Conservation (phyloP, 2,797 vertebrate species). For the Cryptoprocta ferox region DNA sequence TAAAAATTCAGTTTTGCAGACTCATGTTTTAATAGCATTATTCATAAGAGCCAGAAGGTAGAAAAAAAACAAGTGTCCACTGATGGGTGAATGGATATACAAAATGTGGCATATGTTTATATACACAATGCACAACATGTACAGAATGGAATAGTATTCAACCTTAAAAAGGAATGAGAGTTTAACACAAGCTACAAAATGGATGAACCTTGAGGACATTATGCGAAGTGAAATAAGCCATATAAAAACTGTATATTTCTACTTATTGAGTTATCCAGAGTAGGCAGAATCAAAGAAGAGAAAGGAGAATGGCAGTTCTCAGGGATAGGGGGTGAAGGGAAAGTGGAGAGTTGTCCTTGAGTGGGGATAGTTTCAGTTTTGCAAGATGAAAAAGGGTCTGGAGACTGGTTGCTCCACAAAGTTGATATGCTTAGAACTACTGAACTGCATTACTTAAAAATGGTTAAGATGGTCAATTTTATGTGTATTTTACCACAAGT, state of each 20-base stretch:
- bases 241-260: not conserved
- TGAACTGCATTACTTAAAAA: not conserved
- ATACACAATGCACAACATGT: not conserved
- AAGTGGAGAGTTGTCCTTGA: not conserved
- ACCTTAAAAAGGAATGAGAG: not conserved
- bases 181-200: not conserved
- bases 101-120: not conserved
- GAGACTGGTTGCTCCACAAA: not conserved
- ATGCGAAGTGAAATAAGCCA: not conserved
- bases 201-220: not conserved
- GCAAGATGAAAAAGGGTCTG: not conserved
- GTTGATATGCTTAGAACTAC: not conserved
- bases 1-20: not conserved
- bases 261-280: not conserved
- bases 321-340: accelerated
- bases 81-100: not conserved
- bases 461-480: not conserved
- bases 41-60: not conserved
- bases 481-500: not conserved
- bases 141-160: accelerated
- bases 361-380: not conserved
- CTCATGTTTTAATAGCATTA: not conserved
- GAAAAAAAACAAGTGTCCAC: too few relatives aligned
- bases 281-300: not conserved
- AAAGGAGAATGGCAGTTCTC: not conserved